Evolutionary conservation across 2,888 invertebrate genomes (phyloP).

Genomic region (Osmoderma eremita): DNA sequence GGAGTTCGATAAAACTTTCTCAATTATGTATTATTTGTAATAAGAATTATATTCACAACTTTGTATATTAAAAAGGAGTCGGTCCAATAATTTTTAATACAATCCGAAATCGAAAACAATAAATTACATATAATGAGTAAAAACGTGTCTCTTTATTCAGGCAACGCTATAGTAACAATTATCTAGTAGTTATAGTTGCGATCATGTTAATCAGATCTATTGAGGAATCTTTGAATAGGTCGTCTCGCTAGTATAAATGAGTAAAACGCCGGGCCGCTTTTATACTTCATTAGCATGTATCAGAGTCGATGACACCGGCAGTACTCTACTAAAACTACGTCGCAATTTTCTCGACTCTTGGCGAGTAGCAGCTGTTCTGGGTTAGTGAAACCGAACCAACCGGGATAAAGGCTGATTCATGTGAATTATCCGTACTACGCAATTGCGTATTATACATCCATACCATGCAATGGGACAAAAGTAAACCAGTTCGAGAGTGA

Average conservation of each 20-base stretch:
- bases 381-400: conserved; percentile 18
- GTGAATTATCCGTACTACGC: conserved; percentile 48
- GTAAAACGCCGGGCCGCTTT: conserved; percentile 28
- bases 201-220: conserved; percentile 16
- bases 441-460: conserved; percentile 34
- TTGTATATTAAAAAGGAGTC: conserved; percentile 27
- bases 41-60: conserved; percentile 17
- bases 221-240: conserved; percentile 9
- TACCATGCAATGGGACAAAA: too few species aligned
- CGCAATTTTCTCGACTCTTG: conserved; percentile 42
- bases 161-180: neutral
- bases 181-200: neutral
- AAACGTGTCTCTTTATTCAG: neutral
- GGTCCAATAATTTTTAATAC: conserved; percentile 33
- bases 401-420: conserved; percentile 46
- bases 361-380: conserved; percentile 43
- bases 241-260: conserved; percentile 24
- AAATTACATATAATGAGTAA: too few species aligned
- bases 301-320: conserved; percentile 45
- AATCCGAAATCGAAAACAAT: neutral
- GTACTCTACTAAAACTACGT: conserved; percentile 44
- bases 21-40: conserved; percentile 18
- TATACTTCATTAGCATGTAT: conserved; percentile 37
- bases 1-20: neutral
- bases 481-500: too few species aligned